These are phyloP conservation scores for Cyprinodon diabolis DNA, from an alignment of 2,797 vertebrate species.

Conservation along the genomic window DNA sequence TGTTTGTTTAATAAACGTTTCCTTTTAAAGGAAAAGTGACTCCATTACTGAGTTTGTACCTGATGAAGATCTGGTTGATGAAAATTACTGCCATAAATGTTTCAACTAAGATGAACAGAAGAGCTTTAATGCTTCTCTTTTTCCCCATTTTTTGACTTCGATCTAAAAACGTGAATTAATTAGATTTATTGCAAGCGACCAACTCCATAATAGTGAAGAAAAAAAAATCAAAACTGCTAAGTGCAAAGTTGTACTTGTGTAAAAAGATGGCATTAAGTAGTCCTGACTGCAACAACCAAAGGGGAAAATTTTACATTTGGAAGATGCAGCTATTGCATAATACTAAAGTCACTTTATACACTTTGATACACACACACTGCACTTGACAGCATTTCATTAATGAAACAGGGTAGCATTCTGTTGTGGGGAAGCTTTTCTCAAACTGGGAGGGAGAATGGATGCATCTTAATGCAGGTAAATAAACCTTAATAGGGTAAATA, in stretches of 20 bases:
- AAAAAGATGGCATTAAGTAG: background rate
- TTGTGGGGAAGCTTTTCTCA: background rate
- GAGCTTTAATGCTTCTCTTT: background rate
- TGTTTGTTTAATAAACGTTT: slow-evolving; percentile 82
- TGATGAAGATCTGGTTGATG: background rate
- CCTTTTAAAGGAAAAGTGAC: slow-evolving; percentile 60
- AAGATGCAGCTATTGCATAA: background rate
- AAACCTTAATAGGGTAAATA: too few relatives aligned
- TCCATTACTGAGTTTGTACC: slow-evolving; percentile 4
- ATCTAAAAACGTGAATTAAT: background rate
- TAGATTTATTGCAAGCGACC: too few relatives aligned
- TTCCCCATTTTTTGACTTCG: background rate
- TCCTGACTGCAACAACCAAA: background rate
- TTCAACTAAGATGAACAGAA: background rate
- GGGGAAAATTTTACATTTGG: background rate
- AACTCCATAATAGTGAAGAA: too few relatives aligned
- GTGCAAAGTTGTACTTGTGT: background rate
- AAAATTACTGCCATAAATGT: background rate
- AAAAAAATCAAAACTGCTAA: too few relatives aligned
- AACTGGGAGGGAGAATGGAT: background rate
- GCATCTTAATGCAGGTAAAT: too few relatives aligned
- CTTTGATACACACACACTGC: background rate
- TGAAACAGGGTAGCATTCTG: background rate
- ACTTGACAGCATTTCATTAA: background rate
- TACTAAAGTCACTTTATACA: background rate